Evolutionary conservation across 1,140 invertebrate genomes (phyloP).

Genomic region (Chironomus striatipennis): DNA sequence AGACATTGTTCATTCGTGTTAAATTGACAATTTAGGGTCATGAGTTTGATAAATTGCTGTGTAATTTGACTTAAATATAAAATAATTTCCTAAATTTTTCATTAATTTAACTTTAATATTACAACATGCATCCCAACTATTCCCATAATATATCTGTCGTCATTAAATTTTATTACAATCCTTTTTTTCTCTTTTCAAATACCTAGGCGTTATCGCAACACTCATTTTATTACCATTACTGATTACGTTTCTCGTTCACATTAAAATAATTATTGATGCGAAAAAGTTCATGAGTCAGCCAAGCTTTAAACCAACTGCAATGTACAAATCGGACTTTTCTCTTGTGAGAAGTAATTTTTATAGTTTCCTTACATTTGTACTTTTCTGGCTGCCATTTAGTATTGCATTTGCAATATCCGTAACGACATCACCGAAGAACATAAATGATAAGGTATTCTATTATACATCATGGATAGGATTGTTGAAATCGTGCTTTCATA

Average conservation of each 20-base stretch:
- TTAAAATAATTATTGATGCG: conserved; percentile 34
- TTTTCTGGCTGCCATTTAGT: conserved; percentile 62
- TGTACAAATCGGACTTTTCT: conserved; percentile 55
- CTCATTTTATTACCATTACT: conserved; percentile 48
- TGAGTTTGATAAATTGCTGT: too few species aligned
- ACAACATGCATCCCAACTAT: too few species aligned
- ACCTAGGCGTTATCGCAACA: conserved; percentile 47
- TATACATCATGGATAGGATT: conserved; percentile 58
- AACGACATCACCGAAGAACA: conserved; percentile 44
- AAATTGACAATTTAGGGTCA: too few species aligned
- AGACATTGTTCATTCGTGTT: too few species aligned
- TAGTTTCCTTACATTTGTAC: conserved; percentile 53
- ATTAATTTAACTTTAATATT: too few species aligned
- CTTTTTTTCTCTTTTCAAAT: conserved; percentile 36
- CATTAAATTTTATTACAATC: neutral
- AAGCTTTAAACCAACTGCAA: conserved; percentile 52
- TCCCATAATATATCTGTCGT: too few species aligned
- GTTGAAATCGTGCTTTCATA: conserved; percentile 58
- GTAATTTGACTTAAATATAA: too few species aligned
- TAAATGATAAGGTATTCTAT: conserved; percentile 49
- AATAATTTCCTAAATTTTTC: too few species aligned
- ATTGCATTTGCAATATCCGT: conserved; percentile 33
- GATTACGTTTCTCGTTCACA: conserved; percentile 45
- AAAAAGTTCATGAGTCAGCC: conserved; percentile 35
- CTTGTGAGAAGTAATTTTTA: conserved; percentile 54